A percentile compares a stretch with the other conserved stretches of the same genome.
phyloP scores from a whole-genome alignment of 2,113 vertebrate genomes.

The Campylorhamphus procurvoides region DNA sequence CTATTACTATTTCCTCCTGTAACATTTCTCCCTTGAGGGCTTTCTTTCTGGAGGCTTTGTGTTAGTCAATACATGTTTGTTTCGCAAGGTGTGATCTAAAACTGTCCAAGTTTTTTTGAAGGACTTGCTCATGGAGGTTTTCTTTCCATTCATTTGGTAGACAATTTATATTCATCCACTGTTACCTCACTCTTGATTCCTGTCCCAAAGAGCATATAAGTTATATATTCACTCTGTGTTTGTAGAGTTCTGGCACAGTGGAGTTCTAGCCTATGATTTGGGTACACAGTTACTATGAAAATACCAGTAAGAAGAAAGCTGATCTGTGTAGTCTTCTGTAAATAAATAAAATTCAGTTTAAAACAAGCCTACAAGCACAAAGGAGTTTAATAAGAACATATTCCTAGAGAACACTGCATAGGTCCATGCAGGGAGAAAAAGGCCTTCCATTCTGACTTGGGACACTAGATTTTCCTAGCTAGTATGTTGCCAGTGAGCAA shows the following conservation, averaged over 20 bases:
- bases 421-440: fast-evolving
- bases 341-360: neutral
- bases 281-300: neutral
- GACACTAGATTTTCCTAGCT: neutral
- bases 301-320: neutral
- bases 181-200: neutral
- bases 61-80: neutral
- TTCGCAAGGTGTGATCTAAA: neutral
- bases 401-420: neutral
- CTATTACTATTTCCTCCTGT: neutral
- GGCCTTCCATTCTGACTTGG: neutral
- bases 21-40: neutral
- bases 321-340: neutral
- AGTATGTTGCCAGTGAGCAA: neutral
- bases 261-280: neutral
- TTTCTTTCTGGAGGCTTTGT: neutral
- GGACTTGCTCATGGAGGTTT: neutral
- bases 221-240: neutral
- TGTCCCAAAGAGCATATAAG: neutral
- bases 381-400: neutral
- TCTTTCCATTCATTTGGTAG: neutral
- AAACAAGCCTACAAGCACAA: neutral
- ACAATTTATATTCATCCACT: neutral
- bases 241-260: neutral
- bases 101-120: neutral